Evolutionary conservation across 2,888 invertebrate genomes (phyloP), one percentile per base, ranked within the genome.

Genomic region (Lycaena phlaeas): DNA sequence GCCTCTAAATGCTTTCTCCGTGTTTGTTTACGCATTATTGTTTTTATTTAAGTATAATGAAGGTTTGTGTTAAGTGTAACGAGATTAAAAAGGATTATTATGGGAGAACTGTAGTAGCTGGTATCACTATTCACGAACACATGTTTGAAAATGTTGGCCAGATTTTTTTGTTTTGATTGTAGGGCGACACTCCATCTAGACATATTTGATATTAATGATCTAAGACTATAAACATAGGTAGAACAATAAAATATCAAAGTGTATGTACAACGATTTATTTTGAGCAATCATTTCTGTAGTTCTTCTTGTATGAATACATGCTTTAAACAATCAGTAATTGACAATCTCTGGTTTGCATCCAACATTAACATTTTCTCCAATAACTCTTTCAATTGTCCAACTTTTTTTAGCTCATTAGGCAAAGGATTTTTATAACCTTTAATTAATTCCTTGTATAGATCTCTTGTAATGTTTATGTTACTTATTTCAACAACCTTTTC

Each of bases 401-500:
- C 92, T 86, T 97, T 98, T 38, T 92, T 90, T 54, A 93, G 88
- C 70, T 97, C 95, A 58, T 92, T 92, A 26, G 92, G 86, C 2
- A 95, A 92, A 52, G 94, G 76, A 49, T 92, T 90, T 73, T 94
- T 96, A 42, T 59, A 63, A 39, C 93, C 94, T 56, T 94, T 89
- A 51, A 93, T 89, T 44, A 99, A 82, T 70, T 98, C 98, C n/a
- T 90, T 87, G 51, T 91, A 89, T 45, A 99, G 85, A 72, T 97
- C 96, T 51, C 97, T 89, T 14, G 87, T 88, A 9, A 92, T 87
- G 65, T 90, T 92, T 31, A 97, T 90, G 41, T 94, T 94, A 36
- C 93, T 88, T 87, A 98, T 89, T 49, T 95, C 93, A 38, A 96
- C 94, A 46, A 96, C 88, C 84, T 98, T 99, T 68, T 98, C 97